Percentiles rank a stretch among this genome's conserved stretches.
phyloP scores from a whole-genome alignment of 2,113 vertebrate species.

The Lathamus discolor region DNA sequence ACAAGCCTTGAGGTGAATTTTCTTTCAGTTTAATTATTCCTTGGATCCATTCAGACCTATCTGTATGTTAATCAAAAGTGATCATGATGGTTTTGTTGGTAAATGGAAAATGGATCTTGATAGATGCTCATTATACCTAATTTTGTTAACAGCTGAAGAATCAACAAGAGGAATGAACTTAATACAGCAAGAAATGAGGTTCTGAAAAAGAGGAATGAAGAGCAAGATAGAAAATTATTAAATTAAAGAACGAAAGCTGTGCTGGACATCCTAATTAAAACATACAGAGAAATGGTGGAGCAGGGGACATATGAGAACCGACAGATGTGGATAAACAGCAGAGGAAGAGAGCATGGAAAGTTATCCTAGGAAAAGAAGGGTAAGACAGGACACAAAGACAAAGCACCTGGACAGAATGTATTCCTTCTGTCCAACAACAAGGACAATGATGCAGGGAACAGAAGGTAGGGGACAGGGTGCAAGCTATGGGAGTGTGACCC shows the following conservation, averaged over 20 bases:
- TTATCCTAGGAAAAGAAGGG: background rate
- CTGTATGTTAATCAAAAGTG: constrained; percentile 23
- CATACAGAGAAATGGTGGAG: background rate
- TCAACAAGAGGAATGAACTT: constrained; percentile 16
- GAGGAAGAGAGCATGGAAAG: background rate
- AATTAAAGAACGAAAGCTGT: constrained; percentile 32
- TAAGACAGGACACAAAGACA: background rate
- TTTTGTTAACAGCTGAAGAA: constrained; percentile 29
- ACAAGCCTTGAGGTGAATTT: background rate
- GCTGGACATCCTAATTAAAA: background rate
- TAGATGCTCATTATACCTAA: constrained; percentile 18
- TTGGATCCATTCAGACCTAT: background rate
- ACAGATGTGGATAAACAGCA: background rate
- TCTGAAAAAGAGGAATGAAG: background rate
- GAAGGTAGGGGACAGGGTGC: background rate
- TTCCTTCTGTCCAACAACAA: background rate
- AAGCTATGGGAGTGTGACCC: background rate
- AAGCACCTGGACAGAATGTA: background rate
- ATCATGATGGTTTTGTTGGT: background rate
- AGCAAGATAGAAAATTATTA: constrained; percentile 5
- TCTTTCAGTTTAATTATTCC: constrained; percentile 1
- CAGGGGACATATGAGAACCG: background rate
- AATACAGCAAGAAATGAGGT: background rate
- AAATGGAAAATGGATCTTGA: constrained; percentile 10
- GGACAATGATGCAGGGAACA: background rate